Base-by-base conservation (phyloP, 2,113 vertebrate species). In the Tachysurus vachellii region DNA sequence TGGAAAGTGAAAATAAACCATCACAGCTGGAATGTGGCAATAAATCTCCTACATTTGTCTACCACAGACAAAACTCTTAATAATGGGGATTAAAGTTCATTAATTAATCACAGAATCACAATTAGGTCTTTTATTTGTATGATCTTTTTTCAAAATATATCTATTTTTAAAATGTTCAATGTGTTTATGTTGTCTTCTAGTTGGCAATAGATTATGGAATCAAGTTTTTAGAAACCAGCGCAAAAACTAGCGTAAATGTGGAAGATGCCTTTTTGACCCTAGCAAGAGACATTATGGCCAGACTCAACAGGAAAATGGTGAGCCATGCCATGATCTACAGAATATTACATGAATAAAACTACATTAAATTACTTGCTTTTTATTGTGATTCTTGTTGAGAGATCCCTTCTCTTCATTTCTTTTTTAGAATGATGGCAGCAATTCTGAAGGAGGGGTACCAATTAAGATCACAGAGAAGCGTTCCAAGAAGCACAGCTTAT, bases 201-300 rank as follows among this genome's bases (percentile, higher is more conserved):
- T 93, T 99, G 94, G 98, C 98, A 59, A 99, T 99, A 93, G 98
- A 99, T 94, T 99, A 99, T 73, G 97, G 98, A 86, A 97, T 99
- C 73, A 99, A 99, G 92, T 99, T 99, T 92, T 93, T 99, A 95
- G 98, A 99, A 94, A 99, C 98, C 13, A 99, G 98, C 89, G 98
- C 98, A 88, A 99, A 99, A 94, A 97, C 98, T 82, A 96, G 98
- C 92, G 93, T 97, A 91, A 99, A 99, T 85, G 98, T 99, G 79
- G 97, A 99, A 94, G 98, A 99, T 95, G 97, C 97, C 14, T 99
- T 99, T 96, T 98, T 98, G 94, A 99, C 96, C 3, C 96, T 99
- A 88, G 98, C 95, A 90, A 96, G 97, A 94, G 98, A 99, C 94
- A 99, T 99, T 91, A 96, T 99, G 95, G 96, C 97, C 92, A 98